A percentile compares a stretch with the other conserved stretches of the same genome.
Evolutionary conservation across 2,113 vertebrate species (phyloP).

Genomic region (Anas platyrhynchos): DNA sequence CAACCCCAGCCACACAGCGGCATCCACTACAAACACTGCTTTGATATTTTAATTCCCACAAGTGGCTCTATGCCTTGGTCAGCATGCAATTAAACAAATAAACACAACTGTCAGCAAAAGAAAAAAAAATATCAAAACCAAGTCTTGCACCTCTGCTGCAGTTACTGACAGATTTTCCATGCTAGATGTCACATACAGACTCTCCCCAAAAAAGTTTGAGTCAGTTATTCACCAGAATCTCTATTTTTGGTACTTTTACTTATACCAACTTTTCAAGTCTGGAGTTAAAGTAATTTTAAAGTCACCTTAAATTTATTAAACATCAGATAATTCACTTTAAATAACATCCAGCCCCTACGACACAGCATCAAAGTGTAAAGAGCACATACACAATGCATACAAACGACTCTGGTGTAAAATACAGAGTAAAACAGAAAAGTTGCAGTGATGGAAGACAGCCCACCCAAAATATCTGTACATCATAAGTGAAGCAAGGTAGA

Average conservation of each 20-base stretch:
- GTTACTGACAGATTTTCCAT: not conserved
- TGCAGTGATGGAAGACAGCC: not conserved
- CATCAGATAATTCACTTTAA: not conserved
- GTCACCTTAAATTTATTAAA: not conserved
- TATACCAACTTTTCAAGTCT: not conserved
- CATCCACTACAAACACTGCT: not conserved
- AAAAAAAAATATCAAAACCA: not conserved
- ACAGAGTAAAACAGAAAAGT: not conserved
- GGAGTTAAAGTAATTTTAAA: not conserved
- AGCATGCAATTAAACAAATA: not conserved
- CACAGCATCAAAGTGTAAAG: not conserved
- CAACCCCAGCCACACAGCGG: not conserved
- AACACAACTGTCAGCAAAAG: not conserved
- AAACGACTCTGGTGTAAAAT: not conserved
- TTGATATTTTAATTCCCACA: not conserved
- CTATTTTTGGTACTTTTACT: not conserved
- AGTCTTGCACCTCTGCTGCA: not conserved
- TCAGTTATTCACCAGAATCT: not conserved
- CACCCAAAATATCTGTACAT: not conserved
- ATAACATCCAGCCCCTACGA: not conserved
- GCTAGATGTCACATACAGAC: not conserved
- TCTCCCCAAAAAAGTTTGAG: not conserved
- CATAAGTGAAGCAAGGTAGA: not conserved
- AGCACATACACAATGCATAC: fast-evolving
- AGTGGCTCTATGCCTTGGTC: fast-evolving